These are phyloP conservation scores for Xenopus tropicalis DNA, from an alignment of 2,113 vertebrate species.

Conservation along the genomic window DNA sequence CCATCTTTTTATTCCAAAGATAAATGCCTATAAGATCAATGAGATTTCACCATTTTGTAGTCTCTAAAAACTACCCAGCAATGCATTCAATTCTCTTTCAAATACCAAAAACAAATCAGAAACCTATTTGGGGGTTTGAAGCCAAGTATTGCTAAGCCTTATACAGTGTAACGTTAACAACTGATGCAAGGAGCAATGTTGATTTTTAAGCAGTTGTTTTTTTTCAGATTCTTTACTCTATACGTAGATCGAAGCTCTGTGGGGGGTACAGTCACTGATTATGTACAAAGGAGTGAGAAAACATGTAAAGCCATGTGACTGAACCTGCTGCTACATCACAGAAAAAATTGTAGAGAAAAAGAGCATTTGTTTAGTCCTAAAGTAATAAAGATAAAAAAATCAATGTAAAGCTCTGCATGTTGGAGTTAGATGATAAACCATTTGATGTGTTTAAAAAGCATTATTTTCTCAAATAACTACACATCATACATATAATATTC, in stretches of 20 bases:
- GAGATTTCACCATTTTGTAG: too few relatives aligned
- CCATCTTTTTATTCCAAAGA: too few relatives aligned
- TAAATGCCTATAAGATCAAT: too few relatives aligned
- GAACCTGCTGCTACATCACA: slow-evolving; percentile 26
- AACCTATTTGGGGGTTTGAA: too few relatives aligned
- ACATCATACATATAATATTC: too few relatives aligned
- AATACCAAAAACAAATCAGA: too few relatives aligned
- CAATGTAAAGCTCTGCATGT: too few relatives aligned
- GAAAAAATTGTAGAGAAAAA: not conserved
- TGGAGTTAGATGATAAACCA: too few relatives aligned
- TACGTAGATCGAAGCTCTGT: slow-evolving; percentile 44
- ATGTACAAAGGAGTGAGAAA: slow-evolving; percentile 46
- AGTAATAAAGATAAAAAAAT: not conserved
- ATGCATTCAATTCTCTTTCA: too few relatives aligned
- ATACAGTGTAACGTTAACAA: slow-evolving; percentile 16
- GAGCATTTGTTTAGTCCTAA: not conserved
- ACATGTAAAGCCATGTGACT: slow-evolving; percentile 48
- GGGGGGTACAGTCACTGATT: slow-evolving; percentile 47
- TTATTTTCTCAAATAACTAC: too few relatives aligned
- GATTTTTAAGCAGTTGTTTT: slow-evolving; percentile 41
- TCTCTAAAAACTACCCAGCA: too few relatives aligned
- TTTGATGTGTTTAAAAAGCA: too few relatives aligned
- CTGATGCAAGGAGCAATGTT: slow-evolving; percentile 25
- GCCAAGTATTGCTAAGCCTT: not conserved
- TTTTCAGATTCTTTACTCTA: slow-evolving; percentile 43